These are phyloP conservation scores for Indicator indicator DNA, from an alignment of 2,113 vertebrate species.

Conservation along the genomic window DNA sequence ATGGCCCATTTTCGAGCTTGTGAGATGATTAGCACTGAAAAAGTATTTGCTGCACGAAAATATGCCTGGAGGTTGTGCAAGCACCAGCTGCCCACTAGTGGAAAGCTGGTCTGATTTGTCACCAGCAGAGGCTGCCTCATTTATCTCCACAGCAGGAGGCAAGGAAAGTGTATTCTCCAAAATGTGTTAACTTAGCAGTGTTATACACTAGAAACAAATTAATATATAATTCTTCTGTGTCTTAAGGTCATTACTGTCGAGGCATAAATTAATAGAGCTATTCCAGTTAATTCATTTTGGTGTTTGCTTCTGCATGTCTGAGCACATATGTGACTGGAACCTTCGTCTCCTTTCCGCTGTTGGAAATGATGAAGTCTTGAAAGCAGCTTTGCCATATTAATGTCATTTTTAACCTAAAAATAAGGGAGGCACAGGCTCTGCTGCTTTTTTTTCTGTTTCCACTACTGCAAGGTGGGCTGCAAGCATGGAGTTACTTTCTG, in stretches of 20 bases:
- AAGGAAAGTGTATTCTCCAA: conserved; percentile 51
- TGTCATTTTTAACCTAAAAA: conserved; percentile 58
- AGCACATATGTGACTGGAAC: conserved; percentile 58
- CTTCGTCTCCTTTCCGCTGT: not conserved
- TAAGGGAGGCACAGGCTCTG: not conserved
- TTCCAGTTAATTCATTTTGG: conserved; percentile 71
- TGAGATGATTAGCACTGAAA: conserved; percentile 54
- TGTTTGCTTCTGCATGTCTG: conserved; percentile 72
- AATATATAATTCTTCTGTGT: conserved; percentile 78
- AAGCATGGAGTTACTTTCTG: not conserved
- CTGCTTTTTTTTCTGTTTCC: not conserved
- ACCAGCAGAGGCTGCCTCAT: conserved; percentile 47
- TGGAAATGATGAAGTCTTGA: conserved; percentile 39
- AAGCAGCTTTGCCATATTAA: conserved; percentile 41
- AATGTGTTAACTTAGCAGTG: conserved; percentile 73
- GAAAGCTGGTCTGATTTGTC: not conserved
- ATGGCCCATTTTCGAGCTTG: conserved; percentile 67
- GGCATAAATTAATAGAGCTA: conserved; percentile 79
- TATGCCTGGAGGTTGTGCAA: conserved; percentile 48
- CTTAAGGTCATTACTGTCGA: conserved; percentile 78
- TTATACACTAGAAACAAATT: conserved; percentile 75
- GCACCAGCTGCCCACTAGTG: conserved; percentile 81
- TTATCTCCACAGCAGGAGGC: conserved; percentile 72
- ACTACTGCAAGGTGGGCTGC: not conserved
- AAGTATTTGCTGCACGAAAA: conserved; percentile 24